These are phyloP conservation scores for Geotria australis DNA, from an alignment of 2,797 vertebrate genomes.

Conservation along the genomic window DNA sequence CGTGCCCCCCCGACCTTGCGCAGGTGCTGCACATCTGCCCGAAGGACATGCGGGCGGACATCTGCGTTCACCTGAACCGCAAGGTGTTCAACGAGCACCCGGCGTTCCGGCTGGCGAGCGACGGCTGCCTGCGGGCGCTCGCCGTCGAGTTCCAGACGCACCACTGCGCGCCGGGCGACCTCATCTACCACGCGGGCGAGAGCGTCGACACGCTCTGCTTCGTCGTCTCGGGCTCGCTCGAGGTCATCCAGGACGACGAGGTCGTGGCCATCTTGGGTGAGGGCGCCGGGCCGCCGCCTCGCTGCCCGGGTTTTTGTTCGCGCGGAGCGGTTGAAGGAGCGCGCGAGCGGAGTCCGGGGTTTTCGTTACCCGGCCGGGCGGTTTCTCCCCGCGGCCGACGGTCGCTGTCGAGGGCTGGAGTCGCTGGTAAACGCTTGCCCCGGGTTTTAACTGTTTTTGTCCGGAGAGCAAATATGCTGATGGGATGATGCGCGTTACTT, in stretches of 20 bases:
- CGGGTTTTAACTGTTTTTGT: too few species aligned
- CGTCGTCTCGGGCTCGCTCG: slow-evolving; percentile 72
- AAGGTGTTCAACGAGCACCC: slow-evolving; percentile 94
- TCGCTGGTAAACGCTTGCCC: too few species aligned
- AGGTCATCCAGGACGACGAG: slow-evolving; percentile 95
- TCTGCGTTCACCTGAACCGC: slow-evolving; percentile 78
- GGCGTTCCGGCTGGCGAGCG: slow-evolving; percentile 73
- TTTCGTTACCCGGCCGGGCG: too few species aligned
- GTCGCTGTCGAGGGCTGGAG: too few species aligned
- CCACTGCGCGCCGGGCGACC: slow-evolving; percentile 78
- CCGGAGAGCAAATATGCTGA: too few species aligned
- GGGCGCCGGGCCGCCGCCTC: not conserved
- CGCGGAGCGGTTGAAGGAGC: too few species aligned
- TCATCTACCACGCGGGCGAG: slow-evolving; percentile 85
- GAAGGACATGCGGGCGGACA: slow-evolving; percentile 88
- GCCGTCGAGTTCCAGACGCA: slow-evolving; percentile 89
- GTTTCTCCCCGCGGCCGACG: too few species aligned
- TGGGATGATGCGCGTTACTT: too few species aligned
- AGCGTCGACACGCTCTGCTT: slow-evolving; percentile 88
- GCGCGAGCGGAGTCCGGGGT: too few species aligned
- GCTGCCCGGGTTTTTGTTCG: too few species aligned
- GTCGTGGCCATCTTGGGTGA: slow-evolving; percentile 89
- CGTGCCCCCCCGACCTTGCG: too few species aligned
- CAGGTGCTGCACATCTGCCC: slow-evolving; percentile 91
- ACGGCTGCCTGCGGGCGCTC: slow-evolving; percentile 65